A percentile compares a stretch with the other conserved stretches of the same genome.
phyloP scores from a whole-genome alignment of 2,888 invertebrate genomes.

The Druceiella hillmani region DNA sequence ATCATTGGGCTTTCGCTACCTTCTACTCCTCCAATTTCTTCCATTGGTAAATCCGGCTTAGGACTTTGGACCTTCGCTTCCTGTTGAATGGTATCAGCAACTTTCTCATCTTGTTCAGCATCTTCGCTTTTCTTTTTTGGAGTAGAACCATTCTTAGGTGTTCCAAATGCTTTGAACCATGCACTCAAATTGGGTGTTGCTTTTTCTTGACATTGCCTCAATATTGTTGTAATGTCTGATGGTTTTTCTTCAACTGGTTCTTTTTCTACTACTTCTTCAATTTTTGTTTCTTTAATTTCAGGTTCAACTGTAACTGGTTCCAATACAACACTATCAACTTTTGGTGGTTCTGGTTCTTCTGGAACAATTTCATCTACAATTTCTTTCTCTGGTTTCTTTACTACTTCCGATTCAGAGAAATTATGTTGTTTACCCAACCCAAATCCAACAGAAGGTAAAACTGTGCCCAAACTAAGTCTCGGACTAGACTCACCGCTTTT shows the following conservation, averaged over 20 bases:
- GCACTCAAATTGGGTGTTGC: slow-evolving; percentile 84
- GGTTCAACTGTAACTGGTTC: slow-evolving; percentile 23
- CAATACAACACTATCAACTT: slow-evolving; percentile 23
- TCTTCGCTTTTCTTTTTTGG: slow-evolving; percentile 57
- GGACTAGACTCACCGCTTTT: slow-evolving; percentile 67
- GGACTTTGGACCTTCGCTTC: slow-evolving; percentile 34
- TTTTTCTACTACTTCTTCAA: slow-evolving; percentile 32
- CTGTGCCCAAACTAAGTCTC: slow-evolving; percentile 79
- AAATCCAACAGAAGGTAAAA: slow-evolving; percentile 67
- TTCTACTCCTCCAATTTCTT: slow-evolving; percentile 39
- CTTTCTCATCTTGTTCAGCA: slow-evolving; percentile 42
- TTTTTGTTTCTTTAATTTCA: slow-evolving; percentile 33
- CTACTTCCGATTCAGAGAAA: slow-evolving; percentile 37
- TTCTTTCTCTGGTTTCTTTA: slow-evolving; percentile 30
- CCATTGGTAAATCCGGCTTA: slow-evolving; percentile 41
- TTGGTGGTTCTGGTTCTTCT: slow-evolving; percentile 26
- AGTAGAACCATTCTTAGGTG: slow-evolving; percentile 62
- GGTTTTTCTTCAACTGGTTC: too few species aligned
- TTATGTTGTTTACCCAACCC: slow-evolving; percentile 61
- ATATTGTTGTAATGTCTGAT: too few species aligned
- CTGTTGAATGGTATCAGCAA: slow-evolving; percentile 31
- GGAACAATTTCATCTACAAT: slow-evolving; percentile 23
- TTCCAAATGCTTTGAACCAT: slow-evolving; percentile 90
- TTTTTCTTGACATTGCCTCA: slow-evolving; percentile 57
- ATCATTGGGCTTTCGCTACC: slow-evolving; percentile 42